These are phyloP conservation scores for Megaceryle maxima DNA, from an alignment of 2,113 vertebrate genomes.

Conservation along the genomic window DNA sequence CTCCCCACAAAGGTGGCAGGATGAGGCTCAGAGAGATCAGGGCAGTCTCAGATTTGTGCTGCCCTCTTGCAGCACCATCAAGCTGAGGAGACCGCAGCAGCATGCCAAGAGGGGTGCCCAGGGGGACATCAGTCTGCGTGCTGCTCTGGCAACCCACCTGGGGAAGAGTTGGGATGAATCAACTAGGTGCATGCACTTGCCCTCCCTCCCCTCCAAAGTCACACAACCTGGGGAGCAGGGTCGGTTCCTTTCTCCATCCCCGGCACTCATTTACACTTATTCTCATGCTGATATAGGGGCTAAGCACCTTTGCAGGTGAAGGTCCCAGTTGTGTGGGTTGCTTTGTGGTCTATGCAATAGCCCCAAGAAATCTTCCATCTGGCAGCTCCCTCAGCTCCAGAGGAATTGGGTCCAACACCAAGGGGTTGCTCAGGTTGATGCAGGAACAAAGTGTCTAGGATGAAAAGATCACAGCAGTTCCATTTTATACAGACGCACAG, in stretches of 20 bases:
- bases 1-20: background rate
- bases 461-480: background rate
- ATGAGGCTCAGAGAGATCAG: background rate
- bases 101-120: background rate
- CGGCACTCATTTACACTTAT: background rate
- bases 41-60: background rate
- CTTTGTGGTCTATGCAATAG: background rate
- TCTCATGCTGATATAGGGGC: background rate
- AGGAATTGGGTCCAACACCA: background rate
- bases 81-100: background rate
- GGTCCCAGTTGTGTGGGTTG: background rate
- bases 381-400: background rate
- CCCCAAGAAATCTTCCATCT: background rate
- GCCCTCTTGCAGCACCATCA: background rate
- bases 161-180: background rate
- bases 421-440: background rate
- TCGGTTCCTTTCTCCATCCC: background rate
- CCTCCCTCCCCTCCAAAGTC: background rate
- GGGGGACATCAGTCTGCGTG: background rate
- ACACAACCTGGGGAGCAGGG: background rate
- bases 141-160: background rate
- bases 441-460: background rate
- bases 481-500: fast-evolving
- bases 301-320: background rate
- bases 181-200: fast-evolving